Conservation (phyloP, 2,888 invertebrate genomes). For the Acronicta psi region DNA sequence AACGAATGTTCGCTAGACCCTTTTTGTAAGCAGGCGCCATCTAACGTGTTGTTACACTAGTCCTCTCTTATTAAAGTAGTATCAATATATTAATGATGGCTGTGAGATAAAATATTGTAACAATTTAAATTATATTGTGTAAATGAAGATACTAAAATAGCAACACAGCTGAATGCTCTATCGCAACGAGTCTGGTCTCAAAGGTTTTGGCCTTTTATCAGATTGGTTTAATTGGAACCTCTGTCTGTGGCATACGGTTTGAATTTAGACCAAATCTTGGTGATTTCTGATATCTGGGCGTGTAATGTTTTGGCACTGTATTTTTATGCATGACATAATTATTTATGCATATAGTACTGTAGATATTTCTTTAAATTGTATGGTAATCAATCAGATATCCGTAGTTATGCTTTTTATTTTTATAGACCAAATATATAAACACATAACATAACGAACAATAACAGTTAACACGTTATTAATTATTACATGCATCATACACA, state of each 20-base stretch:
- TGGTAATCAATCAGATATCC: slow-evolving; percentile 5
- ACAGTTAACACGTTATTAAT: slow-evolving; percentile 16
- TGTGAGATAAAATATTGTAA: slow-evolving; percentile 88
- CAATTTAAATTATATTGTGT: slow-evolving; percentile 88
- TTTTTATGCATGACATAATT: slow-evolving; percentile 51
- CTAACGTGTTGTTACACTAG: slow-evolving; percentile 85
- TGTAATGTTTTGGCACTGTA: slow-evolving; percentile 57
- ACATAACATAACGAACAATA: slow-evolving; percentile 19
- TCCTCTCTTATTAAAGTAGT: slow-evolving; percentile 88
- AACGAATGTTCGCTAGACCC: slow-evolving; percentile 86
- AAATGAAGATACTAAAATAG: slow-evolving; percentile 79
- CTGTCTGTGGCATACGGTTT: slow-evolving; percentile 34
- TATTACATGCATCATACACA: slow-evolving; percentile 52
- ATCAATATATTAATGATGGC: slow-evolving; percentile 89
- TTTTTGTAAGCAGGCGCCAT: slow-evolving; percentile 87
- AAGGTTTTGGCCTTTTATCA: slow-evolving; percentile 54
- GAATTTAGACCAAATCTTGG: slow-evolving; percentile 32
- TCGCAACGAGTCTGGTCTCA: slow-evolving; percentile 70
- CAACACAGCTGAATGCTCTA: slow-evolving; percentile 73
- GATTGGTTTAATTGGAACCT: slow-evolving; percentile 42
- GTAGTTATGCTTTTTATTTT: slow-evolving; percentile 30
- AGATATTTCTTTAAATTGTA: slow-evolving; percentile 15
- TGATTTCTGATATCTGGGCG: slow-evolving; percentile 43
- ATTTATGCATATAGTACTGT: slow-evolving; percentile 31
- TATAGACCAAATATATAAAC: slow-evolving; percentile 17